Percentiles rank a stretch among this genome's conserved stretches.
These are phyloP conservation scores for Geotrypetes seraphini DNA, from an alignment of 2,797 vertebrate genomes.

Conservation along the genomic window DNA sequence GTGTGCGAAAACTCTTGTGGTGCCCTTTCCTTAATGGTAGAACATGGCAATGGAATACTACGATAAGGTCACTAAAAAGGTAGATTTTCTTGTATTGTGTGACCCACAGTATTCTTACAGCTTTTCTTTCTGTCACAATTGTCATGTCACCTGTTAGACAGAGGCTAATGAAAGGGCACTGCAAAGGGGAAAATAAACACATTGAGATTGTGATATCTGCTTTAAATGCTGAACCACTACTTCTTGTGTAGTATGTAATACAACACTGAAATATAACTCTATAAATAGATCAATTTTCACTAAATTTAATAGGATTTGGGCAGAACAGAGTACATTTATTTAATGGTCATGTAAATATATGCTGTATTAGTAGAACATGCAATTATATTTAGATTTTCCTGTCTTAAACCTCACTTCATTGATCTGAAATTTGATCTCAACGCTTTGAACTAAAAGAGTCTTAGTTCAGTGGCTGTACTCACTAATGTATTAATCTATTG, in stretches of 20 bases:
- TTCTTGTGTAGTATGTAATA: too few relatives aligned
- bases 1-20: constrained; percentile 52
- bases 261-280: too few relatives aligned
- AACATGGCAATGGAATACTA: constrained; percentile 17
- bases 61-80: constrained; percentile 20
- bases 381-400: neutral
- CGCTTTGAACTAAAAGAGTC: constrained; percentile 17
- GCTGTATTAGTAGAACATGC: too few relatives aligned
- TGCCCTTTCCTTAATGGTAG: constrained; percentile 44
- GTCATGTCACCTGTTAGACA: constrained; percentile 27
- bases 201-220: constrained; percentile 13
- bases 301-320: neutral
- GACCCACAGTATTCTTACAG: constrained; percentile 27
- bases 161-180: constrained; percentile 25
- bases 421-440: constrained; percentile 13
- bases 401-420: constrained; percentile 1
- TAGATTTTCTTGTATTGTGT: constrained; percentile 21
- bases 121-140: constrained; percentile 42
- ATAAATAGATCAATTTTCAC: too few relatives aligned
- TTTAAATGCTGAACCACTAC: constrained; percentile 3
- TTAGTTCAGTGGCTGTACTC: constrained; percentile 5
- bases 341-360: neutral
- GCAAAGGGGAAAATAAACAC: constrained; percentile 16
- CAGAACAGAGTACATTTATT: constrained; percentile 7
- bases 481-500: constrained; percentile 29